These are phyloP conservation scores for Andrena haemorrhoa DNA, from an alignment of 2,888 invertebrate species.

Conservation along the genomic window DNA sequence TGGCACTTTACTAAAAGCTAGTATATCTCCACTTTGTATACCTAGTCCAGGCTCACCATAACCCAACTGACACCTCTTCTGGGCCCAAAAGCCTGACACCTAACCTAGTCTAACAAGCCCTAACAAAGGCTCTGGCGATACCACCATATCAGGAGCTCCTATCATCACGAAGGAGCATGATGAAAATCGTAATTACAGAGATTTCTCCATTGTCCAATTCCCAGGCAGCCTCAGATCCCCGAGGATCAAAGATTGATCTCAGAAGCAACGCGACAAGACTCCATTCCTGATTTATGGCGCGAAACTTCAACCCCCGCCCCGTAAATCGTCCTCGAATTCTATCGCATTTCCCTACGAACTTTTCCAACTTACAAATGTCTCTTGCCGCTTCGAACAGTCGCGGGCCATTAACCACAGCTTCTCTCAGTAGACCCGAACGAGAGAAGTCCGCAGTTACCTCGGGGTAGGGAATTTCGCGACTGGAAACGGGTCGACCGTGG, in stretches of 20 bases:
- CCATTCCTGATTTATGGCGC: conserved; percentile 18
- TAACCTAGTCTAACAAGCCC: too few species aligned
- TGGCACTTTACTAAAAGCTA: too few species aligned
- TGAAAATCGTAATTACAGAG: background rate
- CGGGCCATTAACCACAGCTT: conserved; percentile 32
- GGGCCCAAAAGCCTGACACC: too few species aligned
- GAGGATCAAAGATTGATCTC: conserved; percentile 2
- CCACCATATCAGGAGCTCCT: too few species aligned
- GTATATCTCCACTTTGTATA: too few species aligned
- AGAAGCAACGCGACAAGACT: background rate
- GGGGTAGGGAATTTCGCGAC: conserved; percentile 2
- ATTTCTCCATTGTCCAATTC: background rate
- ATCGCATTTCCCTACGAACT: conserved; percentile 17
- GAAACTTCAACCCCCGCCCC: conserved; percentile 10
- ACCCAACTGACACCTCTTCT: too few species aligned
- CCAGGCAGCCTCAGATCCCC: background rate
- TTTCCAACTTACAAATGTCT: conserved; percentile 13
- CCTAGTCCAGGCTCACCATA: too few species aligned
- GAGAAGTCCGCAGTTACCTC: conserved; percentile 13
- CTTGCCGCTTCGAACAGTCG: conserved; percentile 15
- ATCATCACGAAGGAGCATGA: background rate
- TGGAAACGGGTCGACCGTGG: conserved; percentile 40
- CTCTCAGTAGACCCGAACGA: background rate
- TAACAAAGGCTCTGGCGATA: too few species aligned
- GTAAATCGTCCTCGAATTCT: background rate